phyloP scores from a whole-genome alignment of 2,888 invertebrate species.

The Temnothorax unifasciatus region DNA sequence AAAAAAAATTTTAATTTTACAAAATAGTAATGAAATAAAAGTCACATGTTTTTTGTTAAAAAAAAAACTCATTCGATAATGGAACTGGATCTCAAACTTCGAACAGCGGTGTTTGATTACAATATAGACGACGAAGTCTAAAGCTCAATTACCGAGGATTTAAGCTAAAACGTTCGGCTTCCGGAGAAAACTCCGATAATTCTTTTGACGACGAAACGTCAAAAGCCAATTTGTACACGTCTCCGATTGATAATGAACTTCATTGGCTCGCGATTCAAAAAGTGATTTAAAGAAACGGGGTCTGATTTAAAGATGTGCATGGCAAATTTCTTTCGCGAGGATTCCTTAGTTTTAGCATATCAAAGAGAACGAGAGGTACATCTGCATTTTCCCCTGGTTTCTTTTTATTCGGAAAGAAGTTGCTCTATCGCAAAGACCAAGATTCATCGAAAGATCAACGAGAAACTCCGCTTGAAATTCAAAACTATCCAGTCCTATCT shows the following conservation, averaged over 20 bases:
- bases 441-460: conserved; percentile 5
- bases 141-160: conserved; percentile 34
- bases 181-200: conserved; percentile 8
- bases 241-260: conserved; percentile 32
- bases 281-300: conserved; percentile 10
- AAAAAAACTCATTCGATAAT: conserved; percentile 10
- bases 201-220: conserved; percentile 20
- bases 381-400: conserved; percentile 8
- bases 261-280: conserved; percentile 28
- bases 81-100: background rate
- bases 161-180: conserved; percentile 12
- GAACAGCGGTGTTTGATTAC: background rate
- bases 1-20: background rate
- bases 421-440: conserved; percentile 4
- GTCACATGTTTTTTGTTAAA: background rate
- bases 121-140: conserved; percentile 1
- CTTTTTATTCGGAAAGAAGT: background rate
- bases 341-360: conserved; percentile 43
- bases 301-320: conserved; percentile 25
- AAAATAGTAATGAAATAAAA: background rate
- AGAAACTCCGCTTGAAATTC: background rate
- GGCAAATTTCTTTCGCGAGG: conserved; percentile 24
- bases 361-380: conserved; percentile 24
- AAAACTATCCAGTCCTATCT: background rate
- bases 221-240: conserved; percentile 31